Conservation (phyloP, 2,113 vertebrate genomes). For the Centropristis striata region DNA sequence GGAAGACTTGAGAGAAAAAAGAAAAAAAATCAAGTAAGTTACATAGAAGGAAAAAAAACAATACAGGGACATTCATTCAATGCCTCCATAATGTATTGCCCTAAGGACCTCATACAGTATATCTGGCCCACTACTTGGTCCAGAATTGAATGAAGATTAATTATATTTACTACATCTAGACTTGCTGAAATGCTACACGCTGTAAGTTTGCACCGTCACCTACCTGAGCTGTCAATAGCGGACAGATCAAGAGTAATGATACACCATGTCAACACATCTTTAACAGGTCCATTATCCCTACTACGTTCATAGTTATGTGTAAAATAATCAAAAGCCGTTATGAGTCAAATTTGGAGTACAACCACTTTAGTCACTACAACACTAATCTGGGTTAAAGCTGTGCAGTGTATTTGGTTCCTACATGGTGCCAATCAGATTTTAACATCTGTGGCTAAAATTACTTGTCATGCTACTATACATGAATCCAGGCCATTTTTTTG, state of each 20-base stretch:
- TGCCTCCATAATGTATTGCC: no score
- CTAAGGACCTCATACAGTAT: no score
- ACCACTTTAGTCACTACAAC: neutral
- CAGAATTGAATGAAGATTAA: no score
- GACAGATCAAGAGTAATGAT: neutral
- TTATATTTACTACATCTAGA: no score
- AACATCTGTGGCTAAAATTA: neutral
- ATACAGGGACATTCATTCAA: no score
- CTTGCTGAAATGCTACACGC: constrained; percentile 96
- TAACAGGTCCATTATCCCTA: no score
- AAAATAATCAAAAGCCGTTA: neutral
- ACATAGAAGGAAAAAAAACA: no score
- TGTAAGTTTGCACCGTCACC: constrained; percentile 88
- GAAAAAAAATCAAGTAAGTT: no score
- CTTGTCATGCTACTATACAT: neutral
- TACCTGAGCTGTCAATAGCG: neutral
- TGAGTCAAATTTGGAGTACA: neutral
- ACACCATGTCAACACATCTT: no score
- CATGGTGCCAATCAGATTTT: neutral
- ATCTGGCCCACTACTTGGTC: no score
- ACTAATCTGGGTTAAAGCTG: neutral
- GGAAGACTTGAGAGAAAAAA: no score
- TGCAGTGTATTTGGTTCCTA: neutral
- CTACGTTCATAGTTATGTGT: neutral
- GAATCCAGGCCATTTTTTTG: rapidly evolving